Evolutionary conservation across 2,797 vertebrate genomes (phyloP).

Genomic region (Malurus splendens): DNA sequence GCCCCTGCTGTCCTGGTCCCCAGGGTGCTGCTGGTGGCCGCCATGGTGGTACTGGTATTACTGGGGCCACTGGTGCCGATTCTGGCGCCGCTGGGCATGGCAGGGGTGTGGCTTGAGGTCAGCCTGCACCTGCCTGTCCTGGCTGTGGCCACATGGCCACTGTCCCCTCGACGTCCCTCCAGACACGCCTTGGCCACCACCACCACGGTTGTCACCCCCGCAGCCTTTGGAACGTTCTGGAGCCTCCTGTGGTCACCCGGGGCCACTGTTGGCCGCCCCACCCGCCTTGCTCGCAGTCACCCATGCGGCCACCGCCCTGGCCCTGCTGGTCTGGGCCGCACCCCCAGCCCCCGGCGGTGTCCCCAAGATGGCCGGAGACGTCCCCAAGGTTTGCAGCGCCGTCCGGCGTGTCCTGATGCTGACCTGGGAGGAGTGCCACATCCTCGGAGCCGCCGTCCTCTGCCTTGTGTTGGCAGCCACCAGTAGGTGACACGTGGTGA

Average conservation of each 20-base stretch:
- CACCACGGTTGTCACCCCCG: not conserved
- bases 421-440: not conserved
- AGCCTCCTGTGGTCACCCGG: not conserved
- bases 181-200: not conserved
- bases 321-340: not conserved
- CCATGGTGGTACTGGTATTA: not conserved
- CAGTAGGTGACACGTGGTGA: not conserved
- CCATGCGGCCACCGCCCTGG: not conserved
- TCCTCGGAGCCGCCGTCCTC: not conserved
- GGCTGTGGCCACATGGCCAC: not conserved
- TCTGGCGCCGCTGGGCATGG: not conserved
- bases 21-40: not conserved
- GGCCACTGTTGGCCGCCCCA: not conserved
- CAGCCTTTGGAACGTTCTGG: not conserved
- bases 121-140: slow-evolving; percentile 1
- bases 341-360: not conserved
- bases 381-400: not conserved
- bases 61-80: not conserved
- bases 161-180: accelerated
- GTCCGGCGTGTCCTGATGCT: not conserved
- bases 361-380: accelerated
- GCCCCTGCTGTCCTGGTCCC: not conserved
- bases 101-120: slow-evolving; percentile 50
- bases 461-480: not conserved
- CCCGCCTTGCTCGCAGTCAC: not conserved